phyloP scores from a whole-genome alignment of 1,140 invertebrate species.

The Mesaphorura yosii region DNA sequence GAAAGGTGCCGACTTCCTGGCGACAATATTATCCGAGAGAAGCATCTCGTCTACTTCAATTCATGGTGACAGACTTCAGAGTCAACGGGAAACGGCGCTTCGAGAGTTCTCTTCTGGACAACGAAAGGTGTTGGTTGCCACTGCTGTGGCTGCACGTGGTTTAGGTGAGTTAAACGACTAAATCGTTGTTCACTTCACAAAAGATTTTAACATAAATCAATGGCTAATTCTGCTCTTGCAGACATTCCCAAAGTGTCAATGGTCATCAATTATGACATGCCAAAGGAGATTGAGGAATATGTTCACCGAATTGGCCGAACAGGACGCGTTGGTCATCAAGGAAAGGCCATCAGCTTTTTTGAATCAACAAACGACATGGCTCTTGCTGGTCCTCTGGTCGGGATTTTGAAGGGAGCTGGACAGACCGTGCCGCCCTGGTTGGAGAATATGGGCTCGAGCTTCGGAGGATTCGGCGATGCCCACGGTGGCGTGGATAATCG shows the following conservation, averaged over 20 bases:
- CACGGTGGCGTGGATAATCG: too few species aligned
- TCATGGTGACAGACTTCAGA: conserved; percentile 81
- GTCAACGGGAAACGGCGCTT: conserved; percentile 77
- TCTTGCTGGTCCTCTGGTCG: conserved; percentile 53
- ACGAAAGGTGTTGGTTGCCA: conserved; percentile 73
- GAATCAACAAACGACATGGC: conserved; percentile 49
- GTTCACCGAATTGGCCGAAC: conserved; percentile 91
- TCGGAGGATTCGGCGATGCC: too few species aligned
- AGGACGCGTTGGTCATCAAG: conserved; percentile 81
- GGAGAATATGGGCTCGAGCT: too few species aligned
- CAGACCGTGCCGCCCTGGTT: conserved; percentile 41
- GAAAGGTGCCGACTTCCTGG: conserved; percentile 77
- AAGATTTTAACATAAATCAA: too few species aligned
- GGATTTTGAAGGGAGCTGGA: conserved; percentile 46
- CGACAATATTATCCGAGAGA: conserved; percentile 55
- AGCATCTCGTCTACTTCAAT: conserved; percentile 70
- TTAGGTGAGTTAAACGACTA: conserved; percentile 43
- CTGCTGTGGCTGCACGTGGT: conserved; percentile 83
- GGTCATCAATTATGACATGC: conserved; percentile 87
- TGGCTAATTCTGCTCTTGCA: conserved; percentile 24
- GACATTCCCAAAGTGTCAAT: conserved; percentile 72
- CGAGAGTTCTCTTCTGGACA: conserved; percentile 62
- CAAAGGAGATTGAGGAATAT: conserved; percentile 78
- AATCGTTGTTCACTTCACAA: too few species aligned
- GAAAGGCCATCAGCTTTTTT: conserved; percentile 78